phyloP scores from a whole-genome alignment of 1,140 invertebrate species.

The Drosophila sp. region DNA sequence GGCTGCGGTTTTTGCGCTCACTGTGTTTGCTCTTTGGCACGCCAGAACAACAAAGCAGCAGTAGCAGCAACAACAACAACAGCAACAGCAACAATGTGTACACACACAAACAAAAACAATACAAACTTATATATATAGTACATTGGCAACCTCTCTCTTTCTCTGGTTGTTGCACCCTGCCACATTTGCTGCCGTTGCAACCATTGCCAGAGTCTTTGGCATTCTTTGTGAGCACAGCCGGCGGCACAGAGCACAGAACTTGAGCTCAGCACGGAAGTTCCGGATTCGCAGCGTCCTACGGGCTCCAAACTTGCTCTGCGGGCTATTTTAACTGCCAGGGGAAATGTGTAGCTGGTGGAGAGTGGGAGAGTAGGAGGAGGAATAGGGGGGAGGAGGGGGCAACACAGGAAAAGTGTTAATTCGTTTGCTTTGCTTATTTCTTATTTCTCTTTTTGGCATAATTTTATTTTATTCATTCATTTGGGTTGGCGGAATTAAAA shows the following conservation, averaged over 20 bases:
- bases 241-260: conserved; percentile 75
- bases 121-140: conserved; percentile 69
- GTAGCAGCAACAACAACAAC: conserved; percentile 19
- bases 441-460: conserved; percentile 55
- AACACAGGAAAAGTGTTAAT: conserved; percentile 66
- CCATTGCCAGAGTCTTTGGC: conserved; percentile 13
- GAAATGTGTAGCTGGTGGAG: too few relatives aligned
- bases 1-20: conserved; percentile 79
- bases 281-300: conserved; percentile 50
- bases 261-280: conserved; percentile 79
- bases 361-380: neutral
- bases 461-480: conserved; percentile 68
- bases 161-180: conserved; percentile 28
- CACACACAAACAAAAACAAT: conserved; percentile 58
- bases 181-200: conserved; percentile 34
- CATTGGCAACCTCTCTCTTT: conserved; percentile 8
- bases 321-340: conserved; percentile 43
- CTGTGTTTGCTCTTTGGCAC: conserved; percentile 82
- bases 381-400: neutral
- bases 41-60: conserved; percentile 54
- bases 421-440: conserved; percentile 66
- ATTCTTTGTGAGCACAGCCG: conserved; percentile 52
- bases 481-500: conserved; percentile 67
- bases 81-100: conserved; percentile 16
- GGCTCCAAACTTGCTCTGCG: conserved; percentile 49